Percentiles rank a stretch among this genome's conserved stretches.
These are phyloP conservation scores for Neodiprion pinetum DNA, from an alignment of 1,140 invertebrate species.

Conservation along the genomic window DNA sequence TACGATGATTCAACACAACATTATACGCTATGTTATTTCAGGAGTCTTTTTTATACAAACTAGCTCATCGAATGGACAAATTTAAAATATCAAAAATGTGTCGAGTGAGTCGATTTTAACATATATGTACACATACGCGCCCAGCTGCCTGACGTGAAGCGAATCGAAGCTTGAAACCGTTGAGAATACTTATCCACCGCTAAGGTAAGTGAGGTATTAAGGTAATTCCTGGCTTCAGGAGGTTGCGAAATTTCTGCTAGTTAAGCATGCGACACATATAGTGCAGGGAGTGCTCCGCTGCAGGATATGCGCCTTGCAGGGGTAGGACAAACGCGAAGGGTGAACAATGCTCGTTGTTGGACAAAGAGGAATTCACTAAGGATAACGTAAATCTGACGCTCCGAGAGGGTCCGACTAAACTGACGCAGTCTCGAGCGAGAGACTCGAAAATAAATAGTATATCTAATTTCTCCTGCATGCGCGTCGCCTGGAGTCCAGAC, in stretches of 20 bases:
- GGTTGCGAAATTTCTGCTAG: not conserved
- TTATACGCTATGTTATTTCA: no score
- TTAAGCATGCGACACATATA: not conserved
- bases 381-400: not conserved
- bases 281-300: not conserved
- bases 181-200: not conserved
- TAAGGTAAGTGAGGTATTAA: not conserved
- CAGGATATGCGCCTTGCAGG: not conserved
- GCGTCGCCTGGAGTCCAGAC: not conserved
- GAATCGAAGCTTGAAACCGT: not conserved
- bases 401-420: not conserved
- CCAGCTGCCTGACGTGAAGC: no score
- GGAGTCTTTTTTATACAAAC: no score
- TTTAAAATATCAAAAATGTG: no score
- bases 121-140: no score
- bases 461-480: not conserved
- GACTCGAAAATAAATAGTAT: not conserved
- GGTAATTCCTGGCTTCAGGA: not conserved
- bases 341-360: not conserved
- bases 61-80: no score
- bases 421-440: not conserved
- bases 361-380: conserved; percentile 7
- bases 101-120: no score
- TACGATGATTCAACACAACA: no score
- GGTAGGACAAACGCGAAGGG: not conserved